phyloP scores from a whole-genome alignment of 2,797 vertebrate species.

The Fundulus diaphanus region DNA sequence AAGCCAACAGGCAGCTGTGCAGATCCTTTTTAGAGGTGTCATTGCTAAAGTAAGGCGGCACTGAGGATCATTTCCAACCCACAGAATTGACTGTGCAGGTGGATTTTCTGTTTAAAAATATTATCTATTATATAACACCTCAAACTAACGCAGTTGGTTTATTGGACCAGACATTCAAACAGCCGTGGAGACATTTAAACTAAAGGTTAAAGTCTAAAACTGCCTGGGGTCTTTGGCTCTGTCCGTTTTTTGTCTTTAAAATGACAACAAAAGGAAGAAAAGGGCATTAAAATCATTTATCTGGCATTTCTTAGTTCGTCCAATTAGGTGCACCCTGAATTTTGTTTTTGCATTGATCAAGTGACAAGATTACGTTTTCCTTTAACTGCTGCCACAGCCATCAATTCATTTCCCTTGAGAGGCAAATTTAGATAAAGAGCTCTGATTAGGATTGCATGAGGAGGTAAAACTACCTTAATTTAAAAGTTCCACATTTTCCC shows the following conservation, averaged over 20 bases:
- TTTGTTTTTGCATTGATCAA: neutral
- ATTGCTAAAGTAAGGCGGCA: neutral
- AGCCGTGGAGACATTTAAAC: neutral
- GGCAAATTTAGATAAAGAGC: neutral
- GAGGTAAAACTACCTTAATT: neutral
- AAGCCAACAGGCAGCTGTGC: neutral
- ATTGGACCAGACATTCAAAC: neutral
- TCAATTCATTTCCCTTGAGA: neutral
- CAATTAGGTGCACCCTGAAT: neutral
- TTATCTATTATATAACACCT: neutral
- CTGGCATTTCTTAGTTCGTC: neutral
- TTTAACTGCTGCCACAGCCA: neutral
- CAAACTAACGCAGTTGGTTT: neutral
- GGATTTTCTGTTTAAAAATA: neutral
- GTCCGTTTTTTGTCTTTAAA: neutral
- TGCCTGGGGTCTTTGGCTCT: neutral
- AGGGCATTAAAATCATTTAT: neutral
- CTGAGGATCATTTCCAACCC: neutral
- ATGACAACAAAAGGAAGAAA: too few relatives aligned
- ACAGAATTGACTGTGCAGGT: neutral
- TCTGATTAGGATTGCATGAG: neutral
- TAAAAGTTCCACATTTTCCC: neutral
- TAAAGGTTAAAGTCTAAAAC: neutral
- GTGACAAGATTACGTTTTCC: neutral
- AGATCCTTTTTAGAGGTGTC: neutral